Percentiles rank a stretch among this genome's conserved stretches.
phyloP scores from a whole-genome alignment of 2,888 invertebrate genomes.

The Hedya salicella region DNA sequence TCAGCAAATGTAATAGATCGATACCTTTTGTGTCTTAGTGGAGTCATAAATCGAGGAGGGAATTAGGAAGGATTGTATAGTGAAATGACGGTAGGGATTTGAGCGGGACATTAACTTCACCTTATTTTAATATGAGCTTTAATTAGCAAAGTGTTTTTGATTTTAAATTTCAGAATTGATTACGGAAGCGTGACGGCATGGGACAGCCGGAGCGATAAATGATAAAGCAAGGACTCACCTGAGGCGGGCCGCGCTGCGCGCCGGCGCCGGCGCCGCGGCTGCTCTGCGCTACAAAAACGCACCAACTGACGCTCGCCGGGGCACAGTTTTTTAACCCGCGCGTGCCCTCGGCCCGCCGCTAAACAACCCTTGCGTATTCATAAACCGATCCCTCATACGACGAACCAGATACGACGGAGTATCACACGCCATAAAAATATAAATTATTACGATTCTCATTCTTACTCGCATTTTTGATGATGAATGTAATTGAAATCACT shows the following conservation, averaged over 20 bases:
- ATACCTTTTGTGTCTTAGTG: conserved; percentile 48
- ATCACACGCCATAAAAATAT: conserved; percentile 26
- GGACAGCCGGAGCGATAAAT: conserved; percentile 14
- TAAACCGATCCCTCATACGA: conserved; percentile 65
- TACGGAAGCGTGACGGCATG: conserved; percentile 7
- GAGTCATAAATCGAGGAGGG: conserved; percentile 33
- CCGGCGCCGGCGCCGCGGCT: conserved; percentile 68
- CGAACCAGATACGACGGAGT: conserved; percentile 38
- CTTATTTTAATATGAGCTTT: background rate
- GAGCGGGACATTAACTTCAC: background rate
- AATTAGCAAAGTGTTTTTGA: background rate
- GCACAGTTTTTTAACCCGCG: conserved; percentile 76
- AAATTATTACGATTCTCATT: conserved; percentile 13
- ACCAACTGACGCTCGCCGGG: conserved; percentile 68
- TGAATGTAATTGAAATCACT: conserved; percentile 5
- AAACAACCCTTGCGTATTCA: conserved; percentile 81
- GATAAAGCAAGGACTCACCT: conserved; percentile 50
- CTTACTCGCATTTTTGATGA: conserved; percentile 10
- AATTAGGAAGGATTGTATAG: conserved; percentile 39
- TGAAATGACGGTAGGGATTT: conserved; percentile 4
- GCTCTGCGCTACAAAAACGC: conserved; percentile 65
- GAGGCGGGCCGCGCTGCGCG: background rate
- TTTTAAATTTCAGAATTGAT: conserved; percentile 1
- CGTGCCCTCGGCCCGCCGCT: conserved; percentile 68
- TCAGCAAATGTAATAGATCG: conserved; percentile 69